Evolutionary conservation across 2,888 invertebrate genomes (phyloP), one percentile per base, ranked within the genome.

Genomic region (Scaptomyza caliginosa): DNA sequence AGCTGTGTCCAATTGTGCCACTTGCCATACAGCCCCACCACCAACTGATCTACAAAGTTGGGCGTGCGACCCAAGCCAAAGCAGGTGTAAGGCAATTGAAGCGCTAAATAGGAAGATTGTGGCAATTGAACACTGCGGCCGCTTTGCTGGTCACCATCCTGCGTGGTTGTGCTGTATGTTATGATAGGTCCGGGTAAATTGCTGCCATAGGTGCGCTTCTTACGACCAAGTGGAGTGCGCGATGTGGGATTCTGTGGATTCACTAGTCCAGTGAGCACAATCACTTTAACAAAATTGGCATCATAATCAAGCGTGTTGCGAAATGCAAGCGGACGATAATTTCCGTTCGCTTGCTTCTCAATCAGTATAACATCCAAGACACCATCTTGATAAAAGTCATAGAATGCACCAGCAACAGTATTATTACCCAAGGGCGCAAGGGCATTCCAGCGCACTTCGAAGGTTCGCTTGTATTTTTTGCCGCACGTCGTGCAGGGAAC

Each of bases 11-110:
- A 98, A 59, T 94, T 94, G 74, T 94, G 94, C 0, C 93, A 94
- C 83, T 93, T 93, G 57, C 94, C 93, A n/a, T 94, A 94, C 46
- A 96, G 91, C 7, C 97, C 96, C 2, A 98, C 96, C 55, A 94
- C 94, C 30, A 99, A 92, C 10, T 94, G 94, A 88, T 99, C 99
- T 0, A 99, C 96, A 92, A 99, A 99, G 92, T 99, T 99, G 1
- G 99, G 99, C 32, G 98, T 98, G 62, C 98, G 94, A 2, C 99
- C 99, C n/a, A 99, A 93, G 2, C 99, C 99, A 92, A 99, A 99
- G 72, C 98, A 96, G 0, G 96, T 96, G 90, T 97, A 99, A 0
- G 99, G 99, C 56, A 99, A 92, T 90, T 98, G 97, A n/a, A 99
- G 93, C 2, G 98, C 94, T 90, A 96, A 96, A 90, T 98, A 96